A percentile compares a stretch with the other conserved stretches of the same genome.
Conservation (phyloP, 2,888 invertebrate genomes). For the Chrysina gloriosa region DNA sequence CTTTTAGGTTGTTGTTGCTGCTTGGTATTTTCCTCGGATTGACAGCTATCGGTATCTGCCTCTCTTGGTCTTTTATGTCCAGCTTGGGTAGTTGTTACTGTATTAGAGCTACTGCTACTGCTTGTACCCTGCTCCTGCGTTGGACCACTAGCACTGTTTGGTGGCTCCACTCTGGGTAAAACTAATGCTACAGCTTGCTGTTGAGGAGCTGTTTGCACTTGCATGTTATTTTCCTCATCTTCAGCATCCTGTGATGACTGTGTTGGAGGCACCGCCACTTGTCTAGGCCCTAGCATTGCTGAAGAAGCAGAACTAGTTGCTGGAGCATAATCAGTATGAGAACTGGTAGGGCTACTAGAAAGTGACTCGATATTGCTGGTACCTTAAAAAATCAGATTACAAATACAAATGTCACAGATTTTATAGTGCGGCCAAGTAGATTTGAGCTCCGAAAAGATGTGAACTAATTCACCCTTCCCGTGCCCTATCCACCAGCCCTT, state of each 20-base stretch:
- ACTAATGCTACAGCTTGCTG: slow-evolving; percentile 78
- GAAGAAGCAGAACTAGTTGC: slow-evolving; percentile 76
- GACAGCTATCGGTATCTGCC: slow-evolving; percentile 68
- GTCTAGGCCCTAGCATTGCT: slow-evolving; percentile 62
- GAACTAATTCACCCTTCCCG: too few relatives aligned
- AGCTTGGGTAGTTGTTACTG: slow-evolving; percentile 76
- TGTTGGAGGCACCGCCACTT: slow-evolving; percentile 75
- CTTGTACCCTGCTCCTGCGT: slow-evolving; percentile 62
- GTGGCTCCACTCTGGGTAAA: slow-evolving; percentile 77
- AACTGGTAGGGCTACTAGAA: slow-evolving; percentile 78
- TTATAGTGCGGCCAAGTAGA: too few relatives aligned
- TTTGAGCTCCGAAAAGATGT: not conserved
- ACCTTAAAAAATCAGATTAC: slow-evolving; percentile 52
- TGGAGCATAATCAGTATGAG: slow-evolving; percentile 86
- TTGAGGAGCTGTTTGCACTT: slow-evolving; percentile 61
- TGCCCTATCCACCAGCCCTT: too few relatives aligned
- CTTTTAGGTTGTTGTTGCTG: slow-evolving; percentile 66
- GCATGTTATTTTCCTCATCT: slow-evolving; percentile 63
- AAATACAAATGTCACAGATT: not conserved
- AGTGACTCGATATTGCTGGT: slow-evolving; percentile 66
- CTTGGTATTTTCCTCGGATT: slow-evolving; percentile 64
- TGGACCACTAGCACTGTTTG: slow-evolving; percentile 62
- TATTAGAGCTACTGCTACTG: slow-evolving; percentile 71
- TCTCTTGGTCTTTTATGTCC: slow-evolving; percentile 73
- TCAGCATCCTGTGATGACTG: slow-evolving; percentile 70